Percentiles rank a stretch among this genome's conserved stretches.
These are phyloP conservation scores for Sminthurides bifidus DNA, from an alignment of 1,140 invertebrate species.

Conservation along the genomic window DNA sequence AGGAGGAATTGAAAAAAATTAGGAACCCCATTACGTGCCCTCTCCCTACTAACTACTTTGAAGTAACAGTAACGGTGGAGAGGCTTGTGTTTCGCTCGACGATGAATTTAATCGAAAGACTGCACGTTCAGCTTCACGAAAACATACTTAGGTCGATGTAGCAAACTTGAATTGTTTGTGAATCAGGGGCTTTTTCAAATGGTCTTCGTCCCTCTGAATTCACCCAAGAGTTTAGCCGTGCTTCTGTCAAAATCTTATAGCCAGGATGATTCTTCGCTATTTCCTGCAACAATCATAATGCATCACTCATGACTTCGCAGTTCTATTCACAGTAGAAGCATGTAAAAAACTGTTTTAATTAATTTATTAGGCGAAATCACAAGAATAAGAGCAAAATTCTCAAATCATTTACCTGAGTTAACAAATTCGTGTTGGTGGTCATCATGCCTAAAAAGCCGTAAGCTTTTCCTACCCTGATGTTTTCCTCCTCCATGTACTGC, in stretches of 20 bases:
- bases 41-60: too few relatives aligned
- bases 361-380: too few relatives aligned
- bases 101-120: too few relatives aligned
- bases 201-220: constrained; percentile 55
- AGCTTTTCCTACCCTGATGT: constrained; percentile 49
- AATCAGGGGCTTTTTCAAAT: constrained; percentile 58
- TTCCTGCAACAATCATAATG: neutral
- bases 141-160: too few relatives aligned
- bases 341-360: neutral
- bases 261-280: constrained; percentile 50
- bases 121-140: too few relatives aligned
- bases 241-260: constrained; percentile 63
- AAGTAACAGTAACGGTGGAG: too few relatives aligned
- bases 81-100: too few relatives aligned
- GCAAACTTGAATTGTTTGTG: constrained; percentile 56
- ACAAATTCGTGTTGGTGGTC: constrained; percentile 70
- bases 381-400: neutral
- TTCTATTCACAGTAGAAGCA: neutral
- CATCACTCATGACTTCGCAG: neutral
- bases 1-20: too few relatives aligned
- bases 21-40: too few relatives aligned
- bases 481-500: constrained; percentile 61
- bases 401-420: constrained; percentile 55
- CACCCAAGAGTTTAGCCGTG: constrained; percentile 65
- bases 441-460: constrained; percentile 59